Conservation (phyloP, 1,140 invertebrate species). For the Ceratitis capitata region DNA sequence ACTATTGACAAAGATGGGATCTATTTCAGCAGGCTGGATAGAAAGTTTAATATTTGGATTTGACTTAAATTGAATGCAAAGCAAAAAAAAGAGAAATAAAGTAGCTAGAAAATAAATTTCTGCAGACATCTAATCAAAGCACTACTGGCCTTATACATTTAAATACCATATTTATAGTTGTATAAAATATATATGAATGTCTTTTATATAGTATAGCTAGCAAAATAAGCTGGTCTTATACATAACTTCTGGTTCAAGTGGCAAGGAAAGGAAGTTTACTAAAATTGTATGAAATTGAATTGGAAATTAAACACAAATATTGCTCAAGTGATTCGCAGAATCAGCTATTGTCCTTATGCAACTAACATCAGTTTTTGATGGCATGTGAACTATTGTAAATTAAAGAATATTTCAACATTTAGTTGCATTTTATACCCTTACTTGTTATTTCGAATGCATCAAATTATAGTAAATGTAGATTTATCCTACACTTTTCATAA, state of each 20-base stretch:
- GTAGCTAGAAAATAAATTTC: neutral
- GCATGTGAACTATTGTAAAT: neutral
- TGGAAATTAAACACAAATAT: neutral
- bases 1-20: conserved; percentile 38
- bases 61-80: neutral
- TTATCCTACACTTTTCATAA: neutral
- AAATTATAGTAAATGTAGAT: neutral
- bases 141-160: neutral
- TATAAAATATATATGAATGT: neutral
- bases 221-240: conserved; percentile 34
- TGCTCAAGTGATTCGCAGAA: neutral
- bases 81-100: neutral
- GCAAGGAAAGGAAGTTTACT: neutral
- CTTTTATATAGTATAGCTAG: neutral
- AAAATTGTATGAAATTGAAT: neutral
- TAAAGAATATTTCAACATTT: neutral
- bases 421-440: neutral
- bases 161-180: neutral
- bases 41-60: neutral
- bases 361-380: neutral
- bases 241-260: neutral
- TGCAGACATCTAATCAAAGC: neutral
- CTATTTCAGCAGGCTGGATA: conserved; percentile 62
- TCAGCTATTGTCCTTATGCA: neutral
- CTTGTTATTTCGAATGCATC: neutral